A percentile compares a stretch with the other conserved stretches of the same genome.
Evolutionary conservation across 2,888 invertebrate genomes (phyloP).

Genomic region (Xestoiulus laeticollis): DNA sequence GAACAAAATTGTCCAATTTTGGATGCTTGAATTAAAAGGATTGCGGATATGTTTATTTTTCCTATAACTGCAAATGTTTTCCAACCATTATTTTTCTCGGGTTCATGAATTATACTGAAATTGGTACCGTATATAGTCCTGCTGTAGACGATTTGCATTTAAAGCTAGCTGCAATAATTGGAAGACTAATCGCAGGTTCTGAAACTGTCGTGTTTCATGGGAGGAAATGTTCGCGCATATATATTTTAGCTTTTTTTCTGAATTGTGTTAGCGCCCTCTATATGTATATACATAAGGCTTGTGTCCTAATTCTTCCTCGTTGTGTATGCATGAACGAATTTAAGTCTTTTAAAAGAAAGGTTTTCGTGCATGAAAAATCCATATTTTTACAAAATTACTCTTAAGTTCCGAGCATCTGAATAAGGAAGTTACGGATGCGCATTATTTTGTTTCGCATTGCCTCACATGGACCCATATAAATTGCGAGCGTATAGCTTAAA

Average conservation of each 20-base stretch:
- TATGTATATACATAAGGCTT: background rate
- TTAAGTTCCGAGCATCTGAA: background rate
- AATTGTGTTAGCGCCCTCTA: background rate
- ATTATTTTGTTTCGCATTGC: background rate
- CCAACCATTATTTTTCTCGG: background rate
- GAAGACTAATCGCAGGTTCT: background rate
- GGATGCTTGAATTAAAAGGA: too few relatives aligned
- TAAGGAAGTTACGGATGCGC: background rate
- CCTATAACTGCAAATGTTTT: background rate
- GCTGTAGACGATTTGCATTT: background rate
- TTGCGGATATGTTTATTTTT: too few relatives aligned
- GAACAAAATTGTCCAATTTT: too few relatives aligned
- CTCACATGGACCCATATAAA: background rate
- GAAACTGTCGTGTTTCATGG: background rate
- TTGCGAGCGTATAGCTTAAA: background rate
- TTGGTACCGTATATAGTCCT: background rate
- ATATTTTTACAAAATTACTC: background rate
- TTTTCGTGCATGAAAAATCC: background rate
- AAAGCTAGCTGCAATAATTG: background rate
- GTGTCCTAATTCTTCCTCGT: background rate
- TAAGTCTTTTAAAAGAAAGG: background rate
- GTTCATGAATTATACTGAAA: background rate
- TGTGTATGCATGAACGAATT: background rate
- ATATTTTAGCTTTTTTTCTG: background rate
- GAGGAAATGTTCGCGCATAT: background rate